Conservation (phyloP, 2,888 invertebrate species). For the Ochropacha duplaris region DNA sequence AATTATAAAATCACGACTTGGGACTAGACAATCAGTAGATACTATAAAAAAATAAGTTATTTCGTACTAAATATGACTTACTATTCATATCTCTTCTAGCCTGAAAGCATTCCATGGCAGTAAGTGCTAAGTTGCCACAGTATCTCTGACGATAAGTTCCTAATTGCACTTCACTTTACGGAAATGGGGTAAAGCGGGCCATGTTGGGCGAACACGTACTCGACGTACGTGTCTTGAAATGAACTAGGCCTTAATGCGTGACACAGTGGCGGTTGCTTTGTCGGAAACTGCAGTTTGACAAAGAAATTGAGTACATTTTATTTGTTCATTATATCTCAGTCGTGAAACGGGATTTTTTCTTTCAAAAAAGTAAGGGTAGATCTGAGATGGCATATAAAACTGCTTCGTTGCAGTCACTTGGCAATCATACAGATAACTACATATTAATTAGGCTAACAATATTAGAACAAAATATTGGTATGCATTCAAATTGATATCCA, state of each 20-base stretch:
- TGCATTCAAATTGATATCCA: too few relatives aligned
- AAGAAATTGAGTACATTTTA: background rate
- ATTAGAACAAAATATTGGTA: too few relatives aligned
- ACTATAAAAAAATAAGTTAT: background rate
- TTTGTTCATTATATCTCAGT: too few relatives aligned
- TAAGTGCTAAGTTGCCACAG: conserved; percentile 49
- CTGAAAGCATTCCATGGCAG: conserved; percentile 20
- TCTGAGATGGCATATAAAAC: too few relatives aligned
- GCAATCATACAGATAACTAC: too few relatives aligned
- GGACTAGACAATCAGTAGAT: too few relatives aligned
- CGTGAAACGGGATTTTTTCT: too few relatives aligned
- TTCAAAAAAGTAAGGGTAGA: background rate
- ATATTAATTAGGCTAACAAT: too few relatives aligned
- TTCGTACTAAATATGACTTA: background rate
- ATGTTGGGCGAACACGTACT: conserved; percentile 55
- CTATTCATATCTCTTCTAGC: conserved; percentile 21
- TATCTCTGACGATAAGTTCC: conserved; percentile 66
- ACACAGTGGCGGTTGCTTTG: conserved; percentile 42
- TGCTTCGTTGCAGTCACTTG: too few relatives aligned
- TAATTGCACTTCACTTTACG: conserved; percentile 70
- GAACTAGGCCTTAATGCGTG: conserved; percentile 48
- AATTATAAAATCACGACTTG: too few relatives aligned
- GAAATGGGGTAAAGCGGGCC: conserved; percentile 64
- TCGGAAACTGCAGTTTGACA: conserved; percentile 37
- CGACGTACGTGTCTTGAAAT: conserved; percentile 64